Base-by-base conservation (phyloP, 2,797 vertebrate genomes). In the Enteromius treurensis region DNA sequence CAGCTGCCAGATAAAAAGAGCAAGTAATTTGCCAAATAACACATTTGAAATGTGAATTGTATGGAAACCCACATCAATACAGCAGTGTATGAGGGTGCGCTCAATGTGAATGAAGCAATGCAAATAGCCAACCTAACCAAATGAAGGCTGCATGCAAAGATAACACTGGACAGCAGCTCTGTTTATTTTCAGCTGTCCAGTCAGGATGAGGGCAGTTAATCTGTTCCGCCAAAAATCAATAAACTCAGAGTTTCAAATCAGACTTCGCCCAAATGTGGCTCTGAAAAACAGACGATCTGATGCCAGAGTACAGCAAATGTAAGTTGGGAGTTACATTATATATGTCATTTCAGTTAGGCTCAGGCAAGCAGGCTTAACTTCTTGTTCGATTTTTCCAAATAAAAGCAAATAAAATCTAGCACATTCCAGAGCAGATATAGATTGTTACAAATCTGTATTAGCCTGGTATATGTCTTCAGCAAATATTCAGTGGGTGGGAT, bases 221-320 rank as follows among this genome's bases (percentile, higher is more conserved):
- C 84, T 79, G 80, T 87, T 81, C 74, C 47, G 65, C 82, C 53
- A 67, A 79, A 78, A 80, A 87, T 87, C 88, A 87, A 89, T 87
- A 87, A 84, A 80, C 83, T 74, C 83, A 85, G 77, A 86, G 88
- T 80, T 85, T 77, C 47, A 84, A 86, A 87, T 89, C 68, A 89
- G 84, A 77, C 77, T 81, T 76, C 51, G 47, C 32, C 53, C 2
- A 55, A 79, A 85, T 71, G 77, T 82, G 75, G 77, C 26, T 81
- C 32, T 40, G 45, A 40, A 79, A 81, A 81, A 68, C 40, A 42
- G 78, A 47, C 23, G 70, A 71, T 55, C 58, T 23, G 26, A 88
- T 62, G 51, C 79, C 83, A 77, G 58, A 80, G 79, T 55, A 79
- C 83, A 84, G 69, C 77, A 69, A 69, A 79, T 29, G 58, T 29